Base-by-base conservation (phyloP, 2,797 vertebrate genomes). In the Limnodromus scolopaceus region DNA sequence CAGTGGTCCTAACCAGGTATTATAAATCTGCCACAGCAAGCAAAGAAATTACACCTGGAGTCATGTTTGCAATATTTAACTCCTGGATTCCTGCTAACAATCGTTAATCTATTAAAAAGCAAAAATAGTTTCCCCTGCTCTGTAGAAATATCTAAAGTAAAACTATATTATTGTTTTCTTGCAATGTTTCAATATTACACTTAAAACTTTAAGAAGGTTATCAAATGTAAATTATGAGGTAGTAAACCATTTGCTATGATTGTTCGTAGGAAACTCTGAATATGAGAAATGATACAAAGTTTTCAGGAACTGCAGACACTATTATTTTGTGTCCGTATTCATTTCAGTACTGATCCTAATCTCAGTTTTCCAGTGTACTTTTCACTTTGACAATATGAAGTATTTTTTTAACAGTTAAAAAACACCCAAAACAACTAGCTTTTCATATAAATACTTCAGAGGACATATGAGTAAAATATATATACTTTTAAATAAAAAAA, bases 401-500 rank as follows among this genome's bases (percentile, higher is more conserved):
- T 15, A 7, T 22, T 81, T 77, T 71, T 75, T 64, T 57, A 71
- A 14, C 5, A 32, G 12, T 39, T 63, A n/a, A 51, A 48, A 63
- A 55, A n/a, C 5, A 28, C 0, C 0, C 3, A 22, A 3, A 8
- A 49, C 6, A 49, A 7, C 18, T 4, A 70, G 4, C 2, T 74
- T 70, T 57, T 58, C 39, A 43, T 32, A 23, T 0, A 72, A 38
- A 45, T 61, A 24, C 1, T 54, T 84, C 10, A 57, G 27, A 71
- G 11, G 19, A 70, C 3, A 16, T 16, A 32, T 39, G 12, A 46
- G 5, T 8, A 39, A 66, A 64, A 13, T 4, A 4, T 51, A n/a
- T 25, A 25, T 24, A 32, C 46, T 57, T 54, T 66, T 38, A 5
- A 36, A 45, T 15, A 20, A 3, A 61, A 3, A 48, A 64, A 57